Base-by-base conservation (phyloP, 2,113 vertebrate species). In the Typhlomys cinereus region DNA sequence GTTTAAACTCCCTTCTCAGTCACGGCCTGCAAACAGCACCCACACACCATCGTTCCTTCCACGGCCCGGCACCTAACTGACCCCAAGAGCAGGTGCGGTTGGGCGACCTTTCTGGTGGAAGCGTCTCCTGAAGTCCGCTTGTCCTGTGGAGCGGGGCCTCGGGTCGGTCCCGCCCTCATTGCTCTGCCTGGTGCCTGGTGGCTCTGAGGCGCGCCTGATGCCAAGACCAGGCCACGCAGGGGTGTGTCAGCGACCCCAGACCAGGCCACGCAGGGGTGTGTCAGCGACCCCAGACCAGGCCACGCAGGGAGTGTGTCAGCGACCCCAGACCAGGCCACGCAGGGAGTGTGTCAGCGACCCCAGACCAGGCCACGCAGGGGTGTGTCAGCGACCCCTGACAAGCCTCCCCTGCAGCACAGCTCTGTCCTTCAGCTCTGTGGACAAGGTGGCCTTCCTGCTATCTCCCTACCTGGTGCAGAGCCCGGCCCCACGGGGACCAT, bases 21-120 rank as follows among this genome's bases (percentile, higher is more conserved):
- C 67, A 66, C 12, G 61, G 29, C 52, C 7, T 27, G 54, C 52
- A 76, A 83, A 39, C 2, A 46, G 52, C 46, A 5, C 13, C 61
- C 7, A 14, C 18, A 21, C 62, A 0, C 17, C 1, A 18, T 7
- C 44, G 25, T 57, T n/a, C 31, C 29, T 70, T 41, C 54, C 20
- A 29, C 20, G 15, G 39, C 25, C 1, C 1, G 52, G n/a, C 17
- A 46, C 4, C 44, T 2, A 6, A 5, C 44, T 0, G 25, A 2
- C 21, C 7, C 70, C 36, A 3, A 39, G 41, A 84, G 61, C 18
- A 39, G 25, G n/a, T 27, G 9, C 4, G 2, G 1, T 48, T 36
- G 73, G 41, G 34, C 13, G 5, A 39, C 66, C 71, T 90, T n/a
- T 75, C 39, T 9, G 89, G 5, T 73, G 70, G 41, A 36, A 18